These are phyloP conservation scores for Chelidonichthys spinosus DNA, from an alignment of 2,797 vertebrate species.

Conservation along the genomic window DNA sequence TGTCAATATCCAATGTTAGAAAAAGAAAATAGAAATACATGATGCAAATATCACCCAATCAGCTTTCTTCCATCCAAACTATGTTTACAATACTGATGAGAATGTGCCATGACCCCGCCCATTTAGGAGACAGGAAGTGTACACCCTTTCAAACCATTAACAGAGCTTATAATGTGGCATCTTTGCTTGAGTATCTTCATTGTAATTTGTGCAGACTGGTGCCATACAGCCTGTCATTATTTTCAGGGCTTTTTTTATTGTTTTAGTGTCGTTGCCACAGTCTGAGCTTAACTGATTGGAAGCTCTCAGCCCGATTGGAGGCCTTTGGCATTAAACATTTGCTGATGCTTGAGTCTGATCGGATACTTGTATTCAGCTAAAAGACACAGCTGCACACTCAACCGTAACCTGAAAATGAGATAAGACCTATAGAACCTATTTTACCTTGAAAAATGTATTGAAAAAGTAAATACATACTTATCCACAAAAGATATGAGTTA, in stretches of 20 bases:
- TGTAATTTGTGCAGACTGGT: slow-evolving; percentile 13
- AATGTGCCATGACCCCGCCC: no score
- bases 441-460: neutral
- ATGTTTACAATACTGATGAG: no score
- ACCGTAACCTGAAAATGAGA: neutral
- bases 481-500: no score
- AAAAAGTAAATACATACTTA: no score
- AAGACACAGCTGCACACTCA: neutral
- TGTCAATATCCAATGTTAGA: no score
- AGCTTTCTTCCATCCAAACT: no score
- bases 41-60: no score
- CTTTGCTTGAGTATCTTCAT: no score
- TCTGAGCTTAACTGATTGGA: neutral
- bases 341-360: neutral
- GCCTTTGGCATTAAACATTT: neutral
- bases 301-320: neutral
- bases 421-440: neutral
- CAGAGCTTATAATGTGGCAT: no score
- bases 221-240: slow-evolving; percentile 21
- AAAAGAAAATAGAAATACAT: no score
- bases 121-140: no score
- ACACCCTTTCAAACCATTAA: no score
- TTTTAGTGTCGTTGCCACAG: slow-evolving; percentile 12
- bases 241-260: slow-evolving; percentile 19
- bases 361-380: neutral